A percentile compares a stretch with the other conserved stretches of the same genome.
Evolutionary conservation across 2,797 vertebrate species (phyloP).

Genomic region (Leptatherina wallacei): DNA sequence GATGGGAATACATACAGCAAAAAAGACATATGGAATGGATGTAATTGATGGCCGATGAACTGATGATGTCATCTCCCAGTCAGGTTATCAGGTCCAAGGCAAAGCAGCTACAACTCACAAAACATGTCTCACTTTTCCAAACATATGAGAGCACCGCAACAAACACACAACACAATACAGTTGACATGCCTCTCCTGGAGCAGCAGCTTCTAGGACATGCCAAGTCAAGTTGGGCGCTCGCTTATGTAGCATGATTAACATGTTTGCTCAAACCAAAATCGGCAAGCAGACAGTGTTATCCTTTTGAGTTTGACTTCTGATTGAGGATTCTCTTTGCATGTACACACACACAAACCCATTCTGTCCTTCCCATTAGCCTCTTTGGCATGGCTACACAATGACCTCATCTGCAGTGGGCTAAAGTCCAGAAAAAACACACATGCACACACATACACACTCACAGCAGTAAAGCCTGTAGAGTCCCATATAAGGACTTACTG

Average conservation of each 20-base stretch:
- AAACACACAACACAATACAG: constrained; percentile 31
- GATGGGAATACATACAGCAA: constrained; percentile 16
- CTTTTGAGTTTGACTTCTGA: constrained; percentile 47
- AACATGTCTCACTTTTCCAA: constrained; percentile 69
- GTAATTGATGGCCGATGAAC: constrained; percentile 75
- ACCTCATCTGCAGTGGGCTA: constrained; percentile 81
- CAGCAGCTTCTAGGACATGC: constrained; percentile 22
- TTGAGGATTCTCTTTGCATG: constrained; percentile 46
- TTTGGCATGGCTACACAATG: constrained; percentile 78
- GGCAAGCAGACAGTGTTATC: constrained; percentile 39
- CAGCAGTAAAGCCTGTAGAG: constrained; percentile 78
- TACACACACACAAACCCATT: constrained; percentile 19
- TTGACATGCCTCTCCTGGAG: constrained; percentile 26
- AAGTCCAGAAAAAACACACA: constrained; percentile 72
- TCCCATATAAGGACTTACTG: constrained; percentile 93
- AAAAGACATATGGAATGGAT: constrained; percentile 82
- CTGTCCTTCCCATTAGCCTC: constrained; percentile 82
- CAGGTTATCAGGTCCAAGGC: constrained; percentile 84
- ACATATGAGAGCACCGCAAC: constrained; percentile 32
- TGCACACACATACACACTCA: constrained; percentile 41
- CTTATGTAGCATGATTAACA: constrained; percentile 34
- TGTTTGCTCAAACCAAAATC: constrained; percentile 54
- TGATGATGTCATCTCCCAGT: constrained; percentile 83
- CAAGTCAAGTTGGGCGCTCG: constrained; percentile 21
- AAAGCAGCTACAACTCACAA: constrained; percentile 69